phyloP scores from a whole-genome alignment of 2,888 invertebrate species.

The Cecidostiba fungosa region DNA sequence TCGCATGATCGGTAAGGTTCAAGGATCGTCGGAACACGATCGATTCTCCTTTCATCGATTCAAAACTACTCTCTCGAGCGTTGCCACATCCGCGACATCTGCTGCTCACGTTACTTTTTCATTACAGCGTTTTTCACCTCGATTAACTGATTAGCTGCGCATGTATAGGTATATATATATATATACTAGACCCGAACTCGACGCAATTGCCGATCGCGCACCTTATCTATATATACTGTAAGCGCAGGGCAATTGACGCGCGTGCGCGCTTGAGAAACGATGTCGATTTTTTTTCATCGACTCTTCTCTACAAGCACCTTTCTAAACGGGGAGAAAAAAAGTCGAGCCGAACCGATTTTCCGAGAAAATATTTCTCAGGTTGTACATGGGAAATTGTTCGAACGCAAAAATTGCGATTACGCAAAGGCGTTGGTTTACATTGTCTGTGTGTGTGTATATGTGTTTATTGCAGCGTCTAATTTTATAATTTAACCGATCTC shows the following conservation, averaged over 20 bases:
- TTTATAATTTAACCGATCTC: conserved; percentile 15
- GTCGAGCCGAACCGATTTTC: conserved; percentile 35
- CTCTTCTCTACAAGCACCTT: conserved; percentile 20
- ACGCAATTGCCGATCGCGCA: conserved; percentile 22
- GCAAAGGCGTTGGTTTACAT: conserved; percentile 1
- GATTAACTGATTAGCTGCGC: conserved; percentile 20
- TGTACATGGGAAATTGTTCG: conserved; percentile 11
- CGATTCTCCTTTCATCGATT: conserved; percentile 1
- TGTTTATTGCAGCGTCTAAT: conserved; percentile 3
- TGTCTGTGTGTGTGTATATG: background rate
- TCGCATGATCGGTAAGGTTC: conserved; percentile 42
- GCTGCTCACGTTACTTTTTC: conserved; percentile 1
- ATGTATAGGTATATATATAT: background rate
- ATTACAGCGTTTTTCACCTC: background rate
- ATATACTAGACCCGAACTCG: background rate
- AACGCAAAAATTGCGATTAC: conserved; percentile 40
- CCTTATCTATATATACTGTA: too few species aligned
- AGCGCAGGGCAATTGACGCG: too few species aligned
- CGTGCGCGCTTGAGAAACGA: conserved; percentile 32
- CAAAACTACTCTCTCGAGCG: background rate
- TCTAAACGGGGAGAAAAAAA: conserved; percentile 29
- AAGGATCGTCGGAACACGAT: conserved; percentile 41
- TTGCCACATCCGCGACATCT: conserved; percentile 18
- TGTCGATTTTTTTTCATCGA: background rate
- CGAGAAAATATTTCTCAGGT: background rate